Percentiles rank a stretch among this genome's conserved stretches.
Evolutionary conservation across 2,888 invertebrate genomes (phyloP).

Genomic region (Leptopilina myrica): DNA sequence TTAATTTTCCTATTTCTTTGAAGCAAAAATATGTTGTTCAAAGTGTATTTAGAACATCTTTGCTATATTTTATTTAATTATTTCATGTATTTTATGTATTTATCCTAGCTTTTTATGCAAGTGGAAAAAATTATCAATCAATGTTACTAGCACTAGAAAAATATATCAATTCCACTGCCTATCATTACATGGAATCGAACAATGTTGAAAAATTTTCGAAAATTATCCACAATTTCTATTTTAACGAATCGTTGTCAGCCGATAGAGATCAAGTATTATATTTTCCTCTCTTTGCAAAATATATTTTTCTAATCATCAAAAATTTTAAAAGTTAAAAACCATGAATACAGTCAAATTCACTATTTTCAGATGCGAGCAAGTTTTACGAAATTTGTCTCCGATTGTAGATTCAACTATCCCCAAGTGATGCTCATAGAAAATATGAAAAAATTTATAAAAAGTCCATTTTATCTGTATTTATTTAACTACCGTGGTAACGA

Average conservation of each 20-base stretch:
- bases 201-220: background rate
- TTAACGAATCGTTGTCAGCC: background rate
- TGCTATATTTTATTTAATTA: background rate
- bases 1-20: background rate
- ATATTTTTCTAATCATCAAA: too few relatives aligned
- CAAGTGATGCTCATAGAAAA: background rate
- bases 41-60: background rate
- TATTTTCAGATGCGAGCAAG: slow-evolving; percentile 1
- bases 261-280: background rate
- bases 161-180: slow-evolving; percentile 20
- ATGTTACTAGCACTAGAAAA: background rate
- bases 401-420: slow-evolving; percentile 15
- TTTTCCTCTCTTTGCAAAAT: too few relatives aligned
- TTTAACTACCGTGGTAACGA: slow-evolving; percentile 28
- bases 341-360: background rate
- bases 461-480: background rate
- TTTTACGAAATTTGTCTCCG: slow-evolving; percentile 16
- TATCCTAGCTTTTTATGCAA: background rate
- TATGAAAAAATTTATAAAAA: background rate
- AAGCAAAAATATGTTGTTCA: background rate
- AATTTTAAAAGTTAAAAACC: too few relatives aligned
- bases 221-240: slow-evolving; percentile 13
- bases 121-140: background rate
- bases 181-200: background rate
- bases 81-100: background rate